These are phyloP conservation scores for Marasmarcha lunaedactyla DNA, from an alignment of 2,888 invertebrate genomes.

Conservation along the genomic window DNA sequence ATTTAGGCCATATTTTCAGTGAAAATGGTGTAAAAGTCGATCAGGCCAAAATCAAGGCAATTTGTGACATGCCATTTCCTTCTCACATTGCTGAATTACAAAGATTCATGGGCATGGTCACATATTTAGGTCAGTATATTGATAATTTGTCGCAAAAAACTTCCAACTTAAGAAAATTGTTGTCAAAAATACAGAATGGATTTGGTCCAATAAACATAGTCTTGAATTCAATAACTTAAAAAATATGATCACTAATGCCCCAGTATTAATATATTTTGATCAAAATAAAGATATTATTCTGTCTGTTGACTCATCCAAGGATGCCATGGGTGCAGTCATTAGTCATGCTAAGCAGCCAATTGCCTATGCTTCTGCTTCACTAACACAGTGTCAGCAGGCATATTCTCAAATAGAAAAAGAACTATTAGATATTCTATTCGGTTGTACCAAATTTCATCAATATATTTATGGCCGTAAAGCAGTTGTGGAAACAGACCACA, in stretches of 20 bases:
- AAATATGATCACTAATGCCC: conserved; percentile 10
- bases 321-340: no score
- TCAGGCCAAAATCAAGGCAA: conserved; percentile 7
- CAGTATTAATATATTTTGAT: conserved; percentile 15
- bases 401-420: conserved; percentile 18
- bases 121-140: conserved; percentile 7
- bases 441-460: no score
- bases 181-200: conserved; percentile 20
- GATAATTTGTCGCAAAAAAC: conserved; percentile 8
- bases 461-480: no score
- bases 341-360: conserved; percentile 15
- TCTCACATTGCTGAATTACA: conserved; percentile 6
- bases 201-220: conserved; percentile 20
- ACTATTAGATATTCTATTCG: no score
- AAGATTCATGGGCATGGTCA: conserved; percentile 10
- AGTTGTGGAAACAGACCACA: no score
- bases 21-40: conserved; percentile 8
- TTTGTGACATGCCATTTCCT: conserved; percentile 6
- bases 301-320: conserved; percentile 16
- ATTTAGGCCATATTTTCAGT: conserved; percentile 9
- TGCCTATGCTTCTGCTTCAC: conserved; percentile 5
- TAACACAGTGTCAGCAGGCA: conserved; percentile 10
- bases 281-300: conserved; percentile 10
- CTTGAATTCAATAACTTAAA: conserved; percentile 12
- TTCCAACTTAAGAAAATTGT: conserved; percentile 11